Conservation (phyloP, 2,797 vertebrate genomes). For the Pangasius macronema region DNA sequence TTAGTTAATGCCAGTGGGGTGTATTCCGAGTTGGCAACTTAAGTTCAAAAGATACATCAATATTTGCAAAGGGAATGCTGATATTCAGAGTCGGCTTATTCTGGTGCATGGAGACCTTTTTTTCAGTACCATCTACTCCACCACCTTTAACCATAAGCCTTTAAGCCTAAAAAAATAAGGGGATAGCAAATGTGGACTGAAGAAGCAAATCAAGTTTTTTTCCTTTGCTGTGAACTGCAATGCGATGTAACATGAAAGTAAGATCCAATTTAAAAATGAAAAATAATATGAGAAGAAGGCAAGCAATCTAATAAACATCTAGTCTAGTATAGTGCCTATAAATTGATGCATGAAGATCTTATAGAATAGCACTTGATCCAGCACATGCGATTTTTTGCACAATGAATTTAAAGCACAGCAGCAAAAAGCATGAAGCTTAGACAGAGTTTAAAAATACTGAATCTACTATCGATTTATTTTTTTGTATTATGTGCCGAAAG, state of each 20-base stretch:
- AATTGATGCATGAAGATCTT: not conserved
- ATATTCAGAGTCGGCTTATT: not conserved
- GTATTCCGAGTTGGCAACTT: not conserved
- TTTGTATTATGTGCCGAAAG: not conserved
- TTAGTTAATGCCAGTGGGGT: not conserved
- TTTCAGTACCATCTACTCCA: not conserved
- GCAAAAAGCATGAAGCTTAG: not conserved
- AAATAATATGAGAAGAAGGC: not conserved
- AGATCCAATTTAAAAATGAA: not conserved
- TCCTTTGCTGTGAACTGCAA: not conserved
- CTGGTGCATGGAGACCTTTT: not conserved
- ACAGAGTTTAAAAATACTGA: not conserved
- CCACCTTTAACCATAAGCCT: not conserved
- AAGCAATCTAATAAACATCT: not conserved
- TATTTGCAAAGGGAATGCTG: not conserved
- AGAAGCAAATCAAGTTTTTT: not conserved
- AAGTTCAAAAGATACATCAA: not conserved
- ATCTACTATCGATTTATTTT: not conserved
- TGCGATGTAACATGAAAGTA: not conserved
- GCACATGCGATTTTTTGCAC: not conserved
- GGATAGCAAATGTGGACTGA: not conserved
- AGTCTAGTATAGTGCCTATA: no score
- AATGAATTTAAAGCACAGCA: not conserved
- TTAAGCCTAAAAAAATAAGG: not conserved
- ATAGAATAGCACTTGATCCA: slow-evolving; percentile 11